phyloP scores from a whole-genome alignment of 1,140 invertebrate species.

The Musca domestica region DNA sequence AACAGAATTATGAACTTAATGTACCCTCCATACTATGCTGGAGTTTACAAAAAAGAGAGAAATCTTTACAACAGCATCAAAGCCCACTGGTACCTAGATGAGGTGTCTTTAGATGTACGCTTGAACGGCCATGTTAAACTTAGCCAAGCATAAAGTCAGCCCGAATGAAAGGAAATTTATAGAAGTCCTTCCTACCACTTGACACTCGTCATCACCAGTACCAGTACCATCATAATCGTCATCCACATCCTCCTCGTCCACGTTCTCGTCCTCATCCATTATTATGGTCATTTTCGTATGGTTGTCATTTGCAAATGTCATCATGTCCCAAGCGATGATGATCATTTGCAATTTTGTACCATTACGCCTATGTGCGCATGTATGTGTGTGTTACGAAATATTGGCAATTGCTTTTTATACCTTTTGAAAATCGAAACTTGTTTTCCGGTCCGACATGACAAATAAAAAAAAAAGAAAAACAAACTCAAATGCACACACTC shows the following conservation, averaged over 20 bases:
- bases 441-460: background rate
- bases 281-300: background rate
- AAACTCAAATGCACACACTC: too few relatives aligned
- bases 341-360: background rate
- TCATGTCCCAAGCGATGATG: too few relatives aligned
- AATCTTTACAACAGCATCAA: background rate
- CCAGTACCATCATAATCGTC: too few relatives aligned
- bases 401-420: background rate
- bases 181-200: slow-evolving; percentile 5
- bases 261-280: too few relatives aligned
- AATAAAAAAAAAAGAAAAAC: too few relatives aligned
- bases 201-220: background rate
- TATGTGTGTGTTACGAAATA: background rate
- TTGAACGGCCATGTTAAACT: slow-evolving; percentile 12
- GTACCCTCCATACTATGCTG: too few relatives aligned
- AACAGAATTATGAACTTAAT: too few relatives aligned
- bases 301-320: slow-evolving; percentile 13
- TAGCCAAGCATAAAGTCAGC: slow-evolving; percentile 17
- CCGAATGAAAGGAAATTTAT: slow-evolving; percentile 1
- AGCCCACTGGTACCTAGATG: background rate
- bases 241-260: too few relatives aligned
- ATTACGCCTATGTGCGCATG: background rate
- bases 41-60: background rate
- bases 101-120: slow-evolving; percentile 16
- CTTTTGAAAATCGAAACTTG: background rate